Evolutionary conservation across 2,113 vertebrate species (phyloP).

Genomic region (Ciconia stormi): DNA sequence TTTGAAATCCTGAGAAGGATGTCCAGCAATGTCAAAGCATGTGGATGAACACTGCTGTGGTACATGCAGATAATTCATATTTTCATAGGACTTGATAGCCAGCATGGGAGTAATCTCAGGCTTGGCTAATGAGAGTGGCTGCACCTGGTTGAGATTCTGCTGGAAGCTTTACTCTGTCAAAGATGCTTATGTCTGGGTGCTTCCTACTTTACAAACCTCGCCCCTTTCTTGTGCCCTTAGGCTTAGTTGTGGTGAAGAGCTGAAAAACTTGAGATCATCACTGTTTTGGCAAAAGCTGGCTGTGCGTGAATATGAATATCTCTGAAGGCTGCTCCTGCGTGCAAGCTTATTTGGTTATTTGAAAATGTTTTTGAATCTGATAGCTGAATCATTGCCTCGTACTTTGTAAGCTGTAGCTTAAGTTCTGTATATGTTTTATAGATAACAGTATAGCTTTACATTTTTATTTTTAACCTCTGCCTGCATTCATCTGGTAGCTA

Average conservation of each 20-base stretch:
- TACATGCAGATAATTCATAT: background rate
- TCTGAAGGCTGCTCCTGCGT: background rate
- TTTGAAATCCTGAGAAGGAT: background rate
- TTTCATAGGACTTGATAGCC: slow-evolving; percentile 30
- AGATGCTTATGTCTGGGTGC: background rate
- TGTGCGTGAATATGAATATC: background rate
- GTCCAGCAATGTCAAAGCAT: background rate
- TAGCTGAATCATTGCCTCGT: background rate
- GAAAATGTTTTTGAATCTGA: background rate
- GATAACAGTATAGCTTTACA: background rate
- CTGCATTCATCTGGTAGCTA: background rate
- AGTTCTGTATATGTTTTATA: background rate
- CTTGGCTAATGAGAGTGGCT: slow-evolving; percentile 47
- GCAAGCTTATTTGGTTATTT: background rate
- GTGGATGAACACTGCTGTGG: background rate
- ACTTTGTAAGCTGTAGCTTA: background rate
- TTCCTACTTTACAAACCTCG: background rate
- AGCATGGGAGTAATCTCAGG: slow-evolving; percentile 38
- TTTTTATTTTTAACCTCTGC: background rate
- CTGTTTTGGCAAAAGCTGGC: background rate
- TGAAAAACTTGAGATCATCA: background rate
- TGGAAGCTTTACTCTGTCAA: slow-evolving; percentile 38
- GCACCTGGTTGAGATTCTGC: slow-evolving; percentile 47
- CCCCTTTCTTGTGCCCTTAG: background rate
- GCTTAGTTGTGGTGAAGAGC: background rate